phyloP scores from a whole-genome alignment of 2,797 vertebrate species.

The Mormyrus hasselquistii region DNA sequence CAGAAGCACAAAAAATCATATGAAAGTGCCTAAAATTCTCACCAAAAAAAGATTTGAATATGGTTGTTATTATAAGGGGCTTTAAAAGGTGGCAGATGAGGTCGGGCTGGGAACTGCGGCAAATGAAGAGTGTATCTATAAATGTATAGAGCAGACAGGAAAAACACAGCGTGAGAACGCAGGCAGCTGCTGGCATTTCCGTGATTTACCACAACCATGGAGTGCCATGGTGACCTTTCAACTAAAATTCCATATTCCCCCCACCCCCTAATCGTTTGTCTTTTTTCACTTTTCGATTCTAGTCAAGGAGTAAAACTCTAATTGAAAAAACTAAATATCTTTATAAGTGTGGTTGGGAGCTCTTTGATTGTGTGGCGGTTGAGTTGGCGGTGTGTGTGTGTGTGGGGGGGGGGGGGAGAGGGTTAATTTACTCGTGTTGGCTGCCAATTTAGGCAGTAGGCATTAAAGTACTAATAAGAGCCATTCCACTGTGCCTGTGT shows the following conservation, averaged over 20 bases:
- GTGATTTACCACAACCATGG: slow-evolving; percentile 16
- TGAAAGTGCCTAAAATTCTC: background rate
- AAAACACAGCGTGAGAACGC: background rate
- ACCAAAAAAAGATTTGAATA: background rate
- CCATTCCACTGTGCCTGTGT: slow-evolving; percentile 42
- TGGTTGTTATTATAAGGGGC: slow-evolving; percentile 1
- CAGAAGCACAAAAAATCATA: background rate
- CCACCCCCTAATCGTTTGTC: background rate
- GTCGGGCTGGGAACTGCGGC: background rate
- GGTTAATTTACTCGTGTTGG: slow-evolving; percentile 56
- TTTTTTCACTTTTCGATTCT: slow-evolving; percentile 16
- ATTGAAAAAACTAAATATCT: slow-evolving; percentile 50
- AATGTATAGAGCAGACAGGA: background rate
- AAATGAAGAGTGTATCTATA: background rate
- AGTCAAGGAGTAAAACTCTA: slow-evolving; percentile 20
- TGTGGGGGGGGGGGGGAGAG: slow-evolving; percentile 17
- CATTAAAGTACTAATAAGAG: slow-evolving; percentile 74
- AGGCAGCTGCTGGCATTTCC: slow-evolving; percentile 9
- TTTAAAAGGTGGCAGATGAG: background rate
- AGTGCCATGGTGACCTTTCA: slow-evolving; percentile 4
- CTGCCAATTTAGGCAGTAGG: slow-evolving; percentile 62
- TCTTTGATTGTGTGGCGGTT: slow-evolving; percentile 58
- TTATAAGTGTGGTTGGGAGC: slow-evolving; percentile 50
- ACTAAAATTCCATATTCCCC: slow-evolving; percentile 4
- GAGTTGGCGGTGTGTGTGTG: slow-evolving; percentile 24